Evolutionary conservation across 2,797 vertebrate genomes (phyloP), one percentile per base, ranked within the genome.

Genomic region (Microchirus variegatus): DNA sequence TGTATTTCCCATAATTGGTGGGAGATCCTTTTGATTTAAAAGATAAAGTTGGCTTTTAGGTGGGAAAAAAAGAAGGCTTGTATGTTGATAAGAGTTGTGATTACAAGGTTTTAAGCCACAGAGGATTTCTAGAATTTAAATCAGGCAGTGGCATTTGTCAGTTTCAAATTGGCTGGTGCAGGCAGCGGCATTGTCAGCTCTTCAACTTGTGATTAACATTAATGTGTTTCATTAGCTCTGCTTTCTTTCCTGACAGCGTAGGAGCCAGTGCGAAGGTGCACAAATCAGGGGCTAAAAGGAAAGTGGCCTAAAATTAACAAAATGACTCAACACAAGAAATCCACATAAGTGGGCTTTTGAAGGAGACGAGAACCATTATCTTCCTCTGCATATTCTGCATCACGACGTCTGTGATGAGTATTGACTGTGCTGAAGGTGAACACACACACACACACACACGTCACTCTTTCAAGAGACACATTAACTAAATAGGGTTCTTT

Each of bases 301-400:
- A 60, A 46, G 41, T 63, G 42, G 46, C 10, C 66, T 79, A 73
- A 75, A 84, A 77, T 83, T 77, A 71, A 60, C 53, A 15, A 14
- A 73, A 77, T 47, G 48, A 59, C 53, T 85, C 42, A 51, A 53
- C 11, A 14, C 42, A 52, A 67, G 58, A 59, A 54, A 64, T 15
- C 12, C 18, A 72, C 26, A 76, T 4, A 45, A 59, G 46, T 63
- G 42, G 73, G 59, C 65, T 60, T 40, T 17, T 70, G 54, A 62
- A 55, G 58, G 53, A 70, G 60, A 66, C 38, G 53, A 54, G 45
- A 59, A 35, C 22, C 38, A 13, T 16, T 18, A 17, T 47, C 41
- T 49, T 56, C 38, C 48, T 31, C 31, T 31, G 31, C 31, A 31
- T 31, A 31, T 31, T 31, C 31, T 31, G 31, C 5, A 31, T 4